Evolutionary conservation across 2,888 invertebrate genomes (phyloP).

Genomic region (Venustoraphidia nigricollis): DNA sequence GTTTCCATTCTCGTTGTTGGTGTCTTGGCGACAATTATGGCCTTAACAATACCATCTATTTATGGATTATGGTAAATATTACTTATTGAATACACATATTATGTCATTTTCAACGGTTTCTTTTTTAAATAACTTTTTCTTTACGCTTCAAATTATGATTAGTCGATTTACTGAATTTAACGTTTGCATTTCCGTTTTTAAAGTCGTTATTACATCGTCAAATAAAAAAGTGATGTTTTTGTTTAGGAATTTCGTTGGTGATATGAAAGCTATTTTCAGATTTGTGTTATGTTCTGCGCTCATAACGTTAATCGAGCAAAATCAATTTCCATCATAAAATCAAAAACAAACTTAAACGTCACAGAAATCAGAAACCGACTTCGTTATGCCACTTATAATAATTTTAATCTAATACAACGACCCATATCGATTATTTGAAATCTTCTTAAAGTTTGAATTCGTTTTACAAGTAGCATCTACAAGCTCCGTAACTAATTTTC

Average conservation of each 20-base stretch:
- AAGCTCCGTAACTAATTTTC: constrained; percentile 3
- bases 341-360: too few relatives aligned
- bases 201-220: neutral
- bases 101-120: neutral
- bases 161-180: neutral
- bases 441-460: too few relatives aligned
- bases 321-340: too few relatives aligned
- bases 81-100: neutral
- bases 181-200: neutral
- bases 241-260: too few relatives aligned
- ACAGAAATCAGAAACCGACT: too few relatives aligned
- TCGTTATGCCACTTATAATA: neutral
- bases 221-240: too few relatives aligned
- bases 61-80: constrained; percentile 81
- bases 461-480: too few relatives aligned
- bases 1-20: constrained; percentile 84
- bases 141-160: too few relatives aligned
- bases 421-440: too few relatives aligned
- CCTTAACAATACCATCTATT: constrained; percentile 91
- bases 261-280: too few relatives aligned
- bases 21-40: constrained; percentile 85
- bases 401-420: neutral
- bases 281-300: too few relatives aligned
- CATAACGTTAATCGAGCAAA: too few relatives aligned
- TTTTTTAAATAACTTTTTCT: neutral